phyloP scores from a whole-genome alignment of 2,113 vertebrate species.

The Echinops telfairi region DNA sequence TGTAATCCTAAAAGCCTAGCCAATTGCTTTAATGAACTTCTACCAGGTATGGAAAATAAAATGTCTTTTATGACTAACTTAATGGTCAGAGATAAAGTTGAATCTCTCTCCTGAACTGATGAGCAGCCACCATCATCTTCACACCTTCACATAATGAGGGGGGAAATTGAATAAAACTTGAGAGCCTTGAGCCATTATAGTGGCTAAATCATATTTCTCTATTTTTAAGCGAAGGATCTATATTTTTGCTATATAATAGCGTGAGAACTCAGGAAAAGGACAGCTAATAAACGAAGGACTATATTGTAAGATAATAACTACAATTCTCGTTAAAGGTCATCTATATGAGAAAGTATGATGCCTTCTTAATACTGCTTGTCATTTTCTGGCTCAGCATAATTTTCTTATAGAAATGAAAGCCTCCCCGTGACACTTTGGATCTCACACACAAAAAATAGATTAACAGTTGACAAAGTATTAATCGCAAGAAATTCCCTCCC shows the following conservation, averaged over 20 bases:
- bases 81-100: conserved; percentile 79
- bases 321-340: conserved; percentile 92
- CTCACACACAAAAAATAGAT: conserved; percentile 65
- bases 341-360: conserved; percentile 85
- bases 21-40: conserved; percentile 84
- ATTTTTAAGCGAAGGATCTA: conserved; percentile 85
- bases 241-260: conserved; percentile 85
- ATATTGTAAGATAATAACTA: conserved; percentile 86
- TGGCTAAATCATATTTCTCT: conserved; percentile 84
- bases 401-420: conserved; percentile 77
- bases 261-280: conserved; percentile 76
- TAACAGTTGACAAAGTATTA: conserved; percentile 65
- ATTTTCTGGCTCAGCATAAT: conserved; percentile 80
- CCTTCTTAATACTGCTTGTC: conserved; percentile 86
- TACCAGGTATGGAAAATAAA: conserved; percentile 77
- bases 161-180: conserved; percentile 83
- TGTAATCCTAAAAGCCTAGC: conserved; percentile 62
- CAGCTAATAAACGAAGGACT: conserved; percentile 85
- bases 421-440: conserved; percentile 57
- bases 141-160: conserved; percentile 79
- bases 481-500: conserved; percentile 55
- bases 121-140: conserved; percentile 77
- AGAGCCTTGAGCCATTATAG: conserved; percentile 80
- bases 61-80: conserved; percentile 81
- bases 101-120: conserved; percentile 74